A percentile compares a stretch with the other conserved stretches of the same genome.
phyloP scores from a whole-genome alignment of 2,888 invertebrate species.

The Anorthoa munda region DNA sequence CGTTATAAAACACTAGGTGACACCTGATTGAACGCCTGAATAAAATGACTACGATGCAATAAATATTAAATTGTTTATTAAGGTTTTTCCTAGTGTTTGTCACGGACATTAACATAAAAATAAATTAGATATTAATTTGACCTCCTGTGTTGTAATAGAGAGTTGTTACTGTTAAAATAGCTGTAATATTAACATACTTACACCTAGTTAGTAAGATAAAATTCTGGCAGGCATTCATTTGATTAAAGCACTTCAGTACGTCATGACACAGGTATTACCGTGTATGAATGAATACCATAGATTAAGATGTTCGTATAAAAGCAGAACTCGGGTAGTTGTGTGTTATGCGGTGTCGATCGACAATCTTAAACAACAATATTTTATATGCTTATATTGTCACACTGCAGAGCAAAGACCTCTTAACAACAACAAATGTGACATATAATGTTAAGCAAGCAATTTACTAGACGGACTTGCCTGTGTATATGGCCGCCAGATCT shows the following conservation, averaged over 20 bases:
- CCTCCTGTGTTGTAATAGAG: constrained; percentile 53
- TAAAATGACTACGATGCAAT: not conserved
- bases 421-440: not conserved
- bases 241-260: constrained; percentile 10
- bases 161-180: constrained; percentile 17
- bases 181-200: constrained; percentile 18
- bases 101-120: constrained; percentile 18
- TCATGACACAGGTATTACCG: not conserved
- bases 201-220: constrained; percentile 32
- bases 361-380: no score
- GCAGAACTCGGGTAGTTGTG: not conserved
- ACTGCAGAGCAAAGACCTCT: not conserved
- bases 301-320: constrained; percentile 7
- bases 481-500: no score
- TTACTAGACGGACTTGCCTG: not conserved
- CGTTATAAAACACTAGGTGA: not conserved
- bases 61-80: not conserved
- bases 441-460: not conserved
- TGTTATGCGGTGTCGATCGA: no score
- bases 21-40: not conserved
- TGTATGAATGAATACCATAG: not conserved
- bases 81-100: not conserved
- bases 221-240: constrained; percentile 22
- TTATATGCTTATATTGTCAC: no score
- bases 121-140: constrained; percentile 38